A percentile compares a stretch with the other conserved stretches of the same genome.
Evolutionary conservation across 2,113 vertebrate species (phyloP).

Genomic region (Syrmaticus mikado): DNA sequence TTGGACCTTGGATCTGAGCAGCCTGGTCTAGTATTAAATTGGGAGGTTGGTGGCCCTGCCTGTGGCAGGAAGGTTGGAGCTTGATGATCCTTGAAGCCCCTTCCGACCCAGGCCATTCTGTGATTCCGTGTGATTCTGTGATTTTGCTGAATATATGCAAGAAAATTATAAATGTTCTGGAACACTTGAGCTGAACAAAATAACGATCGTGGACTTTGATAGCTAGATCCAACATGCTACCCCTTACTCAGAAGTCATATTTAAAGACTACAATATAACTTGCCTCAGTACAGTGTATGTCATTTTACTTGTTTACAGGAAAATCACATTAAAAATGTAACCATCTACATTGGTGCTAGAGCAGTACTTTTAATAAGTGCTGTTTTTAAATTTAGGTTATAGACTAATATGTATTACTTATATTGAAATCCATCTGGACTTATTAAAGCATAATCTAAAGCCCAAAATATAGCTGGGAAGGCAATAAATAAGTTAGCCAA

Average conservation of each 20-base stretch:
- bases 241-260: neutral
- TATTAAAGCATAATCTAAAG: conserved; percentile 32
- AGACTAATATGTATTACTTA: neutral
- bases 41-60: too few relatives aligned
- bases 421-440: conserved; percentile 36
- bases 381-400: neutral
- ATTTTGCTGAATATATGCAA: neutral
- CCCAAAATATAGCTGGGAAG: conserved; percentile 38
- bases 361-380: neutral
- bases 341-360: neutral
- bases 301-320: neutral
- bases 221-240: neutral
- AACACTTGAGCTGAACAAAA: neutral
- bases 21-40: too few relatives aligned
- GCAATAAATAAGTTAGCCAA: conserved; percentile 60
- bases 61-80: too few relatives aligned
- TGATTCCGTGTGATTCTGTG: too few relatives aligned
- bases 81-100: too few relatives aligned
- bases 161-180: neutral
- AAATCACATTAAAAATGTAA: neutral
- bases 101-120: too few relatives aligned
- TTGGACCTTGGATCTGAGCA: too few relatives aligned
- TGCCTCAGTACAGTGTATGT: neutral
- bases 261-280: neutral
- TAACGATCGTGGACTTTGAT: neutral